Evolutionary conservation across 2,888 invertebrate genomes (phyloP).

Genomic region (Hesperia comma): DNA sequence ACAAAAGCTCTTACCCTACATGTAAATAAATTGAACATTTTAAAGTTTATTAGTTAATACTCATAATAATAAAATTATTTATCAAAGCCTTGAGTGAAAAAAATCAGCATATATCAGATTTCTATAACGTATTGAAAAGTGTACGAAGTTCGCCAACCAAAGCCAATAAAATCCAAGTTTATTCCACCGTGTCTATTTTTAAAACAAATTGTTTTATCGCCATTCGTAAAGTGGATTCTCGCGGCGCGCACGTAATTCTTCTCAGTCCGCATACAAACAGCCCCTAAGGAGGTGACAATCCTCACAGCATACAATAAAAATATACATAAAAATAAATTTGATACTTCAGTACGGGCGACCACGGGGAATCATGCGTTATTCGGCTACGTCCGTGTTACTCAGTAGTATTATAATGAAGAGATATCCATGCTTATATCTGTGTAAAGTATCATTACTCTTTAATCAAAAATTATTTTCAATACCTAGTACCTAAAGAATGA

Average conservation of each 20-base stretch:
- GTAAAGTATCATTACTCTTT: too few relatives aligned
- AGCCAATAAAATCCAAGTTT: background rate
- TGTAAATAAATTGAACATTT: too few relatives aligned
- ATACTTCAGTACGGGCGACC: constrained; percentile 67
- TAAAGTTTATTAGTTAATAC: too few relatives aligned
- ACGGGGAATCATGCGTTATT: constrained; percentile 66
- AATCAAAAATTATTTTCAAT: too few relatives aligned
- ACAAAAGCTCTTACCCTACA: too few relatives aligned
- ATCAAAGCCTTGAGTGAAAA: too few relatives aligned
- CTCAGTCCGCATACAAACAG: constrained; percentile 80
- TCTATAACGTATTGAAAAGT: too few relatives aligned
- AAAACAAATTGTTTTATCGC: constrained; percentile 81
- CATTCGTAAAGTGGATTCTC: constrained; percentile 71
- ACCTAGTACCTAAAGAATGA: too few relatives aligned
- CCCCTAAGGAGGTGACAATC: constrained; percentile 80
- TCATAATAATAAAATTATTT: too few relatives aligned
- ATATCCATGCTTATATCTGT: background rate
- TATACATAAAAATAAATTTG: constrained; percentile 81
- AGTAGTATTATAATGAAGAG: background rate
- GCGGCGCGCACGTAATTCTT: constrained; percentile 74
- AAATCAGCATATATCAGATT: too few relatives aligned
- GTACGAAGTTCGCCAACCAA: background rate
- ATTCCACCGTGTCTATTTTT: constrained; percentile 51
- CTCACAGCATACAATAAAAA: constrained; percentile 80
- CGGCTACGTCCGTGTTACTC: constrained; percentile 40